These are phyloP conservation scores for Erebia aethiops DNA, from an alignment of 2,888 invertebrate genomes.

Conservation along the genomic window DNA sequence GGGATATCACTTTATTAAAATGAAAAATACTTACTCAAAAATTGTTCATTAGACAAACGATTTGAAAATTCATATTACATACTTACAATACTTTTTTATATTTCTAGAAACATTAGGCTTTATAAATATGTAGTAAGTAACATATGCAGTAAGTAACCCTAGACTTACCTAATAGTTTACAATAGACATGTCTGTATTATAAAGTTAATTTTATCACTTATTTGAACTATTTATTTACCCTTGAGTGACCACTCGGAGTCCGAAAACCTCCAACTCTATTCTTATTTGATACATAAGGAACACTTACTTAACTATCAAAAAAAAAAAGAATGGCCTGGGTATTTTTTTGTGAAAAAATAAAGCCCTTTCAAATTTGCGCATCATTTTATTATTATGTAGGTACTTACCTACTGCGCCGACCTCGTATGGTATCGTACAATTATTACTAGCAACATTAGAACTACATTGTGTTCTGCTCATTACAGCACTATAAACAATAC, in stretches of 20 bases:
- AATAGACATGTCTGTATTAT: constrained; percentile 8
- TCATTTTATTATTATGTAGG: constrained; percentile 12
- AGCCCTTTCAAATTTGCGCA: constrained; percentile 22
- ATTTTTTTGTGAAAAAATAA: too few relatives aligned
- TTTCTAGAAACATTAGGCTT: neutral
- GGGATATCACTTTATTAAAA: neutral
- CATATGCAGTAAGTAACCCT: too few relatives aligned
- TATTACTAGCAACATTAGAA: constrained; percentile 34
- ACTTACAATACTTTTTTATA: neutral
- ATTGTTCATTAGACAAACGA: too few relatives aligned
- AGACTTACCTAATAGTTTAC: neutral
- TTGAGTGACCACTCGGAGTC: neutral
- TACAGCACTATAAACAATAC: constrained; percentile 33
- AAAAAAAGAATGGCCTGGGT: too few relatives aligned
- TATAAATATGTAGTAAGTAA: neutral
- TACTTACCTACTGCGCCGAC: neutral
- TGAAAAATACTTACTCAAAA: neutral
- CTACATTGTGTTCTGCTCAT: constrained; percentile 51
- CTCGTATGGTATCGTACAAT: constrained; percentile 20
- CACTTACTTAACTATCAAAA: too few relatives aligned
- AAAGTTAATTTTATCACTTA: constrained; percentile 1
- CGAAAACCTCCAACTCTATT: neutral
- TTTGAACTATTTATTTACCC: constrained; percentile 10
- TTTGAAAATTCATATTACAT: neutral
- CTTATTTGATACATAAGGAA: neutral